phyloP scores from a whole-genome alignment of 1,140 invertebrate species.

The Aphelenchoides avenae region DNA sequence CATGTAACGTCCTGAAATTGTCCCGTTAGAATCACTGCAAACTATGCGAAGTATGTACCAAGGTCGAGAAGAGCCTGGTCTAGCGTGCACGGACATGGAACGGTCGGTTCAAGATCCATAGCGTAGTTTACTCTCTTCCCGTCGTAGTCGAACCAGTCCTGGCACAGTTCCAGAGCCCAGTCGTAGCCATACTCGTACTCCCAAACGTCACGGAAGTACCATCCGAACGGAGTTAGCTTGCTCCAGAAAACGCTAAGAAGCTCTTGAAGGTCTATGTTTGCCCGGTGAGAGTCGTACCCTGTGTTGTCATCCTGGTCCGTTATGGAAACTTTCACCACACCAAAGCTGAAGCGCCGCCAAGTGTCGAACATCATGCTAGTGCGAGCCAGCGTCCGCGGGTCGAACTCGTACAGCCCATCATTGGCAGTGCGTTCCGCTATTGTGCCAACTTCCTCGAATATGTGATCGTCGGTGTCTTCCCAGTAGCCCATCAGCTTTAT shows the following conservation, averaged over 20 bases:
- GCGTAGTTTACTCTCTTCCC: constrained; percentile 39
- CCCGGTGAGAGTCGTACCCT: constrained; percentile 62
- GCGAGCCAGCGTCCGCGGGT: constrained; percentile 30
- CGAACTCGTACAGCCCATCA: constrained; percentile 33
- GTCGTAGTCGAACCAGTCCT: constrained; percentile 81
- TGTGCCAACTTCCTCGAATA: constrained; percentile 36
- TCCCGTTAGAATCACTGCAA: not conserved
- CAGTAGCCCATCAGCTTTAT: constrained; percentile 32
- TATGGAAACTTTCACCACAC: constrained; percentile 30
- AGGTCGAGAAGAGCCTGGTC: constrained; percentile 68
- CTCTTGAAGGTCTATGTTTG: not conserved
- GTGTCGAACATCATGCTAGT: constrained; percentile 32
- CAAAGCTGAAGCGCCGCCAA: constrained; percentile 38
- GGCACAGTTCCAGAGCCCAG: constrained; percentile 78
- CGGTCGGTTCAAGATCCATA: constrained; percentile 47
- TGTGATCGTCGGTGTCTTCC: constrained; percentile 37
- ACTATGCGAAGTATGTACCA: constrained; percentile 4
- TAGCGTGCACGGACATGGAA: constrained; percentile 83
- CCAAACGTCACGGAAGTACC: constrained; percentile 87
- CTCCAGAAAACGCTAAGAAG: constrained; percentile 32
- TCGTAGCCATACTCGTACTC: constrained; percentile 67
- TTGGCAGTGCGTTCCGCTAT: constrained; percentile 31
- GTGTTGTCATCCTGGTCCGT: constrained; percentile 61
- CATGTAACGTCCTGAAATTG: constrained; percentile 71
- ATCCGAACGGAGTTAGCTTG: constrained; percentile 78